phyloP scores from a whole-genome alignment of 2,888 invertebrate species.

The Erebia epiphron region DNA sequence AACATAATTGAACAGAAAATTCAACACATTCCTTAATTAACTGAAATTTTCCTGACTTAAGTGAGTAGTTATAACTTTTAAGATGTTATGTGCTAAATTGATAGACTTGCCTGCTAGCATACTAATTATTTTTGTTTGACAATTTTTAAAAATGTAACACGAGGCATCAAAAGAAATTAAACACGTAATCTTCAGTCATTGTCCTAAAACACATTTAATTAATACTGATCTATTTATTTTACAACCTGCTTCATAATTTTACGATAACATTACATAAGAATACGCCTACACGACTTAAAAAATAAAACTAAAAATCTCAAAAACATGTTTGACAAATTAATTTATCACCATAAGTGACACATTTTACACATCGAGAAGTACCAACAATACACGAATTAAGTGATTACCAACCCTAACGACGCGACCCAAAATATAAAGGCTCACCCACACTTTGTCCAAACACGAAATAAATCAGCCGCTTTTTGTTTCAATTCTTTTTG shows the following conservation, averaged over 20 bases:
- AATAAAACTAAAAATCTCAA: constrained; percentile 3
- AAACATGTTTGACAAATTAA: constrained; percentile 27
- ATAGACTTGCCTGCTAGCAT: too few relatives aligned
- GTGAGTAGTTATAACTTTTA: too few relatives aligned
- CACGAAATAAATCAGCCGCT: constrained; percentile 57
- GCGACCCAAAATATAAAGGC: constrained; percentile 38
- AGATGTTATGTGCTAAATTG: too few relatives aligned
- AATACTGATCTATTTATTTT: neutral
- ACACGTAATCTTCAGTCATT: too few relatives aligned
- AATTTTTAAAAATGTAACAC: too few relatives aligned
- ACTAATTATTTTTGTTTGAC: too few relatives aligned
- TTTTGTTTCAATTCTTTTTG: constrained; percentile 61
- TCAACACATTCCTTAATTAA: too few relatives aligned
- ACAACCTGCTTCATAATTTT: neutral
- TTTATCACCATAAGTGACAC: constrained; percentile 33
- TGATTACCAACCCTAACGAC: constrained; percentile 37
- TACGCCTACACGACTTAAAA: neutral
- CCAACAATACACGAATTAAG: constrained; percentile 42
- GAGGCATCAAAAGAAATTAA: too few relatives aligned
- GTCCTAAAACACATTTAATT: neutral
- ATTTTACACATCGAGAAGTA: constrained; percentile 39
- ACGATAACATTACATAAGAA: neutral
- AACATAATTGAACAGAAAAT: too few relatives aligned
- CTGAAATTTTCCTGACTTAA: too few relatives aligned
- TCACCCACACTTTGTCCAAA: constrained; percentile 42